These are phyloP conservation scores for Listronotus bonariensis DNA, from an alignment of 1,140 invertebrate species.

Conservation along the genomic window DNA sequence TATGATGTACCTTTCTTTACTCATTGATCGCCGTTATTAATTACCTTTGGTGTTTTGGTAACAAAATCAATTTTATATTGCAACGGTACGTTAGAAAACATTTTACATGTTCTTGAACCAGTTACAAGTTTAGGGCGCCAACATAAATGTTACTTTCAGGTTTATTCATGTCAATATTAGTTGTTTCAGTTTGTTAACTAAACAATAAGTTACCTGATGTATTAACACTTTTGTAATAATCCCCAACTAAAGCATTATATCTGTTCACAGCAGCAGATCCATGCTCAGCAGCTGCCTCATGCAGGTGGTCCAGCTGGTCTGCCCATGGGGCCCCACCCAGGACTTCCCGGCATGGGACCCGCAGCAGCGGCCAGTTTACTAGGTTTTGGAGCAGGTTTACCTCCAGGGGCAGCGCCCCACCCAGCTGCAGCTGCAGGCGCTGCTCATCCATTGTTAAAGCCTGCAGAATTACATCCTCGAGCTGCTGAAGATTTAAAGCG, in stretches of 20 bases:
- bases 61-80: too few species aligned
- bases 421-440: slow-evolving; percentile 56
- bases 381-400: slow-evolving; percentile 58
- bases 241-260: background rate
- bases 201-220: too few species aligned
- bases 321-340: slow-evolving; percentile 73
- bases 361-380: slow-evolving; percentile 48
- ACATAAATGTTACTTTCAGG: too few species aligned
- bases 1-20: too few species aligned
- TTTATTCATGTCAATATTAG: too few species aligned
- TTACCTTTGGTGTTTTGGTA: too few species aligned
- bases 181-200: too few species aligned
- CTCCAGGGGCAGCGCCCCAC: slow-evolving; percentile 58
- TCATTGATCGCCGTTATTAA: too few species aligned
- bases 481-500: slow-evolving; percentile 51
- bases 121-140: too few species aligned
- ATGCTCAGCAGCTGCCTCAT: slow-evolving; percentile 81
- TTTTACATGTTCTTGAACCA: too few species aligned
- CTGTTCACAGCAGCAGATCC: slow-evolving; percentile 77
- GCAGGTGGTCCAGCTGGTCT: slow-evolving; percentile 71
- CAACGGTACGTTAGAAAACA: too few species aligned
- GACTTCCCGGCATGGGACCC: slow-evolving; percentile 61
- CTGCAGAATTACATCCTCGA: slow-evolving; percentile 67
- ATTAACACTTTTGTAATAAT: too few species aligned
- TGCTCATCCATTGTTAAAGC: slow-evolving; percentile 63